Evolutionary conservation across 2,888 invertebrate genomes (phyloP).

Genomic region (Harpagoxenus sublaevis): DNA sequence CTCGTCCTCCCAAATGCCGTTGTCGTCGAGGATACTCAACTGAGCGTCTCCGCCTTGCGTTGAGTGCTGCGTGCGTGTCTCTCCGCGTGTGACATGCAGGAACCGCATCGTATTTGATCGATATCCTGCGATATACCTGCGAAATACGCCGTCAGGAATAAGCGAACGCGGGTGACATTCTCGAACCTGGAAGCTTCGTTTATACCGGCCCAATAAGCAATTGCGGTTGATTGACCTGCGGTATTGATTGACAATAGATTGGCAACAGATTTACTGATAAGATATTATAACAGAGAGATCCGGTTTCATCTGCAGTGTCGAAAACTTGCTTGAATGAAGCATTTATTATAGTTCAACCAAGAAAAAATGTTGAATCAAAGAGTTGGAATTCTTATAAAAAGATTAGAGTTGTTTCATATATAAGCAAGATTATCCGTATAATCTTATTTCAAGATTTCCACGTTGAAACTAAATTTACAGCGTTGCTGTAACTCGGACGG

Average conservation of each 20-base stretch:
- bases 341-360: no score
- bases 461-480: no score
- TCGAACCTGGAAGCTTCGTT: not conserved
- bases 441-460: no score
- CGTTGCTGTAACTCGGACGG: not conserved
- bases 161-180: conserved; percentile 10
- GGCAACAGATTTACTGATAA: not conserved
- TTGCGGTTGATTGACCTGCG: not conserved
- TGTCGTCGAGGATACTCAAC: conserved; percentile 19
- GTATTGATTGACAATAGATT: not conserved
- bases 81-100: conserved; percentile 1
- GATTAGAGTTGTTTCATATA: no score
- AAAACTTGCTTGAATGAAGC: no score
- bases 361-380: no score
- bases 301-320: not conserved
- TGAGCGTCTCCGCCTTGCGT: not conserved
- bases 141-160: conserved; percentile 27
- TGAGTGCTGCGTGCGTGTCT: conserved; percentile 18
- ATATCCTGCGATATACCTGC: conserved; percentile 35
- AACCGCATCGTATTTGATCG: conserved; percentile 65
- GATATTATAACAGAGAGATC: not conserved
- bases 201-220: not conserved
- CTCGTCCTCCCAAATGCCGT: not conserved
- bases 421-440: no score
- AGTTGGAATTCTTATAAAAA: no score